Base-by-base conservation (phyloP, 2,113 vertebrate species). In the Tachysurus fulvidraco region DNA sequence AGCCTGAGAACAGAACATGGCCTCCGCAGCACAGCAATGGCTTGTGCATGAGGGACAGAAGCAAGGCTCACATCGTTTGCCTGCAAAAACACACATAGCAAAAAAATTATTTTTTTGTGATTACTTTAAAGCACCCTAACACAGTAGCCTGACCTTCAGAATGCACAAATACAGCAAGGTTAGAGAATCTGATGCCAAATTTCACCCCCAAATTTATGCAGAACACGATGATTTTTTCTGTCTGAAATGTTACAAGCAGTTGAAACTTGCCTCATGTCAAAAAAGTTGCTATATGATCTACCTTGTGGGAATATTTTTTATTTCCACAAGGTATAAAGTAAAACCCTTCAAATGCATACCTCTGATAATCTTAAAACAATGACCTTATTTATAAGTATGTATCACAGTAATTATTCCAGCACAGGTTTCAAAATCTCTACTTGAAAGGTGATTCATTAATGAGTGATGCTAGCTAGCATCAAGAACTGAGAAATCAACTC, bases 21-120 rank as follows among this genome's bases (percentile, higher is more conserved):
- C 88, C 95, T 95, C 77, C 91, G 94, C 73, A 98, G 93, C 85
- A 96, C 93, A 17, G 93, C 87, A 41, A 98, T 95, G 84, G 97
- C 97, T 54, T 95, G 94, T 83, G 92, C 81, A 69, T 98, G 97
- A 81, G 95, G 95, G 84, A 98, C 95, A 0, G 95, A 96, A 83
- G 96, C 95, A 93, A 97, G 90, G 89, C 96, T 97, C 91, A 96
- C 87, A 25, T 97, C 97, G 41, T 97, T 98, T 84, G 97, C 96
- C 97, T 98, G 89, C 69, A 89, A 83, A 85, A 8, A 86, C 50
- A 69, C 60, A 73, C 17, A 0, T 3, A 86, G n/a, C 76, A 28
- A 36, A 36, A 36, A 36, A 1, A 36, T 36, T 1, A 36, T 36
- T 1, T 36, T 36, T 36, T 36, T 44, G 59, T 52, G 55, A 44